Percentiles rank a stretch among this genome's conserved stretches.
Conservation (phyloP, 2,797 vertebrate species). For the Sebastes steindachneri region DNA sequence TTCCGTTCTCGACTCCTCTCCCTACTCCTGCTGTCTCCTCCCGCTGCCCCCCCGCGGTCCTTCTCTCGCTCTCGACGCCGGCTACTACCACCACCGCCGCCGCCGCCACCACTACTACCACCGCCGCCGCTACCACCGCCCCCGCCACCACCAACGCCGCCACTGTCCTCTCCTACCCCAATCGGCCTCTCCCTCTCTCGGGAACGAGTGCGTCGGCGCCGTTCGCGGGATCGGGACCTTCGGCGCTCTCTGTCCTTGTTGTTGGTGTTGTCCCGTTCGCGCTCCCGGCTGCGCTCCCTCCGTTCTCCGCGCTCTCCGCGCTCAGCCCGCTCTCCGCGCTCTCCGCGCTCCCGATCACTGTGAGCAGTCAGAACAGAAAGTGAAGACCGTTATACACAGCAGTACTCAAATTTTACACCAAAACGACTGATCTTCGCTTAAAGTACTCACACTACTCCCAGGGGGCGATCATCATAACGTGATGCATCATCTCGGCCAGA, state of each 20-base stretch:
- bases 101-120: slow-evolving; percentile 51
- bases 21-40: slow-evolving; percentile 77
- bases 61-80: slow-evolving; percentile 78
- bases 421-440: rapidly evolving
- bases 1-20: slow-evolving; percentile 85
- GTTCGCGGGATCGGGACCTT: slow-evolving; percentile 84
- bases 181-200: slow-evolving; percentile 58
- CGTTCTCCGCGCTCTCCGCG: slow-evolving; percentile 50
- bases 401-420: background rate
- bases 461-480: slow-evolving; percentile 83
- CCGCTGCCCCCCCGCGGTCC: slow-evolving; percentile 49
- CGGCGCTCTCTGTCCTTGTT: slow-evolving; percentile 85
- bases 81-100: slow-evolving; percentile 48
- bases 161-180: slow-evolving; percentile 43
- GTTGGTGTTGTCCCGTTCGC: slow-evolving; percentile 65
- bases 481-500: slow-evolving; percentile 91
- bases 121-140: slow-evolving; percentile 1
- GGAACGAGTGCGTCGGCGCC: slow-evolving; percentile 80
- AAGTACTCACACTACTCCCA: slow-evolving; percentile 76
- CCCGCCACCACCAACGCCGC: background rate
- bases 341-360: slow-evolving; percentile 82
- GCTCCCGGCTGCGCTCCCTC: too few species aligned
- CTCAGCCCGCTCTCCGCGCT: slow-evolving; percentile 86
- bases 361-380: background rate
- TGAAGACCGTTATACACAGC: background rate